Evolutionary conservation across 1,140 invertebrate species (phyloP).

Genomic region (Halotydeus destructor): DNA sequence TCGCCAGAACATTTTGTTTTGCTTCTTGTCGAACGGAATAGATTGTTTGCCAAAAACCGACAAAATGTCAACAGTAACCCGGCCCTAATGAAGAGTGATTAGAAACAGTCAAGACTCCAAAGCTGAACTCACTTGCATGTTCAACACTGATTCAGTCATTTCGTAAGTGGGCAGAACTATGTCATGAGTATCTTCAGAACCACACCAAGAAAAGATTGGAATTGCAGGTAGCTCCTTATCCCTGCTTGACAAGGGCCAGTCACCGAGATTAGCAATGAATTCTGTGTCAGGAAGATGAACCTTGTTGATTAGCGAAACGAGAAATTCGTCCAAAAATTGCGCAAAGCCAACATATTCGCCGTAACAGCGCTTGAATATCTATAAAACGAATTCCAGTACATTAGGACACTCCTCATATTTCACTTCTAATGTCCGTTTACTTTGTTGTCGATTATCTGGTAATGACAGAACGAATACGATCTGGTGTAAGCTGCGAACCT

Average conservation of each 20-base stretch:
- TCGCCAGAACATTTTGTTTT: constrained; percentile 61
- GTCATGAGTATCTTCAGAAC: constrained; percentile 56
- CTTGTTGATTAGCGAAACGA: constrained; percentile 61
- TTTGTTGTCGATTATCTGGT: constrained; percentile 60
- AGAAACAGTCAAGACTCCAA: constrained; percentile 2
- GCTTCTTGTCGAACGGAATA: constrained; percentile 46
- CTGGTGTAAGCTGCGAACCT: constrained; percentile 42
- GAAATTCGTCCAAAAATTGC: constrained; percentile 75
- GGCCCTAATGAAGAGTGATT: constrained; percentile 12
- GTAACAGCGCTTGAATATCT: constrained; percentile 55
- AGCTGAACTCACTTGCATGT: constrained; percentile 43
- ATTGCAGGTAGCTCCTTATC: constrained; percentile 27
- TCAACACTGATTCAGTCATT: constrained; percentile 67
- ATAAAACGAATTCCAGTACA: constrained; percentile 3
- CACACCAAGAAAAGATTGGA: constrained; percentile 94
- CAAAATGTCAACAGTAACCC: constrained; percentile 14
- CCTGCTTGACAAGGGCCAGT: constrained; percentile 56
- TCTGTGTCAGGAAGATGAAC: constrained; percentile 59
- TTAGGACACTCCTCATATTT: too few species aligned
- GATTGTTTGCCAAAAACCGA: constrained; percentile 15
- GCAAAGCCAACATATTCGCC: constrained; percentile 88
- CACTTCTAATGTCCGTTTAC: too few species aligned
- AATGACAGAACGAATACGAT: constrained; percentile 70
- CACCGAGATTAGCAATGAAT: constrained; percentile 78
- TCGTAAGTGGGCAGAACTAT: constrained; percentile 91